Evolutionary conservation across 2,888 invertebrate species (phyloP), one percentile per base, ranked within the genome.

Genomic region (Allygus modestus): DNA sequence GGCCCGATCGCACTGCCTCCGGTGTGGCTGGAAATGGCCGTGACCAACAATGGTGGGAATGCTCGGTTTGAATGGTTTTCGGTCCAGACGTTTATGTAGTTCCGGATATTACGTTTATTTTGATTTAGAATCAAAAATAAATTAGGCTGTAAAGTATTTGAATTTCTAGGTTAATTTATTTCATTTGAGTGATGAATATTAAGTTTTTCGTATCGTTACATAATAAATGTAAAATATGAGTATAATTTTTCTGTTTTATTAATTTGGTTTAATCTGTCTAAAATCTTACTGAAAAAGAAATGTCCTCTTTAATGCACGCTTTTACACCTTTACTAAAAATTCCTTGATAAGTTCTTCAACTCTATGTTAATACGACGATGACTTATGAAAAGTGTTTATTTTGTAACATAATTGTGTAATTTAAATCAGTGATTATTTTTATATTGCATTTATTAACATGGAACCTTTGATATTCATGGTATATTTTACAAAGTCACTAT

Each of bases 111-210:
- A n/a, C 9, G 58, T 23, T 54, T 65, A 12, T 28, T 65, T 65
- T 65, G 12, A 26, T 46, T 46, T 46, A 2, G 7, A 46, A 17
- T 28, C 17, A 65, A 65, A 28, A 31, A 65, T 65, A 28, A 58
- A 12, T 9, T 58, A 31, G 31, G 65, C 65, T 65, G 65, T 65
- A 28, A 65, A 65, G 65, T 26, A 28, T 31, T 28, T 15, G 9
- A n/a, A 65, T 65, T 28, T 28, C 0, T 65, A 65, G 65, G 65
- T 28, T 65, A 65, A 28, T 65, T 65, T 31, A 65, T 65, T 65
- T 65, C 12, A 1, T 5, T 28, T 15, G 15, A 65, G 28, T 28
- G 65, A 65, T 65, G 23, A 23, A 5, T 65, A 12, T 65, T 58
- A 58, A 31, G 28, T 65, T 65, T 23, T 65, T 65, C 31, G 15